Percentiles rank a stretch among this genome's conserved stretches.
Evolutionary conservation across 2,888 invertebrate genomes (phyloP).

Genomic region (Spicauda simplicius): DNA sequence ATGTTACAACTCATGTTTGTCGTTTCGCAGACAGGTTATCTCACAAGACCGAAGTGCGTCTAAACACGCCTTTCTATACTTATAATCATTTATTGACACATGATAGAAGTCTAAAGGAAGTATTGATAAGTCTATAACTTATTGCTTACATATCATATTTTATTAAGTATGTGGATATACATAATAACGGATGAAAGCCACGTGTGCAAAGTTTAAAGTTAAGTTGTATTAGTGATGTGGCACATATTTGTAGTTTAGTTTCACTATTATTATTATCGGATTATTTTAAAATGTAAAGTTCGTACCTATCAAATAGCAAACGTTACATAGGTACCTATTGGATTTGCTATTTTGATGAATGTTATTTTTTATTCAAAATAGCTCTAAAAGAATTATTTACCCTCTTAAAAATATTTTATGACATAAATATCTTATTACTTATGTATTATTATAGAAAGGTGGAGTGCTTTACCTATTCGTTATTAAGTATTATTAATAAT

Average conservation of each 20-base stretch:
- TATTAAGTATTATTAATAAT: too few relatives aligned
- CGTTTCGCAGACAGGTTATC: constrained; percentile 2
- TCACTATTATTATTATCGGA: neutral
- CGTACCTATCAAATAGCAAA: too few relatives aligned
- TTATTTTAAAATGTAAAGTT: too few relatives aligned
- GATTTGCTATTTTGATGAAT: too few relatives aligned
- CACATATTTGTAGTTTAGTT: neutral
- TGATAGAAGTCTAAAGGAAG: neutral
- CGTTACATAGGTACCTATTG: too few relatives aligned
- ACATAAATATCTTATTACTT: too few relatives aligned
- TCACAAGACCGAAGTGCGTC: neutral
- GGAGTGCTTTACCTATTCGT: too few relatives aligned
- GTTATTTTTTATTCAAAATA: too few relatives aligned
- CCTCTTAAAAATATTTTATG: too few relatives aligned
- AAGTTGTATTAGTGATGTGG: neutral
- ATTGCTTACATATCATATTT: neutral
- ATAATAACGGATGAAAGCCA: neutral
- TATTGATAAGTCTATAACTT: neutral
- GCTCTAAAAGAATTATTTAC: too few relatives aligned
- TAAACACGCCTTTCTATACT: neutral
- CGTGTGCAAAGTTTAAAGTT: constrained; percentile 1
- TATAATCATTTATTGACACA: neutral
- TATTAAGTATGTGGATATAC: neutral
- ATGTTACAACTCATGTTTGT: neutral
- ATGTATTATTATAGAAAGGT: too few relatives aligned